phyloP scores from a whole-genome alignment of 2,888 invertebrate species.

The Petrolisthes cinctipes region DNA sequence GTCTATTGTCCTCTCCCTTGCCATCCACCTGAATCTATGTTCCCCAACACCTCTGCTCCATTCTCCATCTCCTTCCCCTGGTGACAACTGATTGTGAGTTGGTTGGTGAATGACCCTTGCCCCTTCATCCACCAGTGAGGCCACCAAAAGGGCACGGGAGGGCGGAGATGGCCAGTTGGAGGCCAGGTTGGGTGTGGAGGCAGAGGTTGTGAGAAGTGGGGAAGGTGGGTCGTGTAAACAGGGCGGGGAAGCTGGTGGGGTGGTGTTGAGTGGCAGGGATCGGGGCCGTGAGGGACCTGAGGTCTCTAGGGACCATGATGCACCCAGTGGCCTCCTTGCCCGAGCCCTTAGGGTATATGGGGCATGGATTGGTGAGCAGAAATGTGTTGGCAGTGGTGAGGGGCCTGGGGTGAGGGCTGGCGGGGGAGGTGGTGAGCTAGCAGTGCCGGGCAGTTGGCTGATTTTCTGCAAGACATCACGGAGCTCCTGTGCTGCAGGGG shows the following conservation, averaged over 20 bases:
- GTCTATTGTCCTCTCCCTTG: not conserved
- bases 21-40: slow-evolving; percentile 34
- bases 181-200: slow-evolving; percentile 51
- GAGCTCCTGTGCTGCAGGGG: slow-evolving; percentile 48
- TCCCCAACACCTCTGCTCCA: slow-evolving; percentile 31
- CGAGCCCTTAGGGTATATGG: slow-evolving; percentile 32
- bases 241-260: slow-evolving; percentile 30
- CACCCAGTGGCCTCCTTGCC: slow-evolving; percentile 38
- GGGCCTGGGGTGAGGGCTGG: slow-evolving; percentile 14
- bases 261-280: slow-evolving; percentile 43
- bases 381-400: slow-evolving; percentile 23
- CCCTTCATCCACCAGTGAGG: slow-evolving; percentile 34
- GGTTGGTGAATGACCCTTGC: slow-evolving; percentile 25
- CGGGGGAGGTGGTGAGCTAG: slow-evolving; percentile 36
- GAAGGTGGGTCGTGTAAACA: slow-evolving; percentile 36
- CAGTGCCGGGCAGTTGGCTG: slow-evolving; percentile 50
- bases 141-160: slow-evolving; percentile 23
- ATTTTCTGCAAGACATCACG: slow-evolving; percentile 53
- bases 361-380: slow-evolving; percentile 2
- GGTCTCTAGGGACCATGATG: slow-evolving; percentile 49
- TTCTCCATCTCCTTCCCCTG: slow-evolving; percentile 16
- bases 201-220: slow-evolving; percentile 41
- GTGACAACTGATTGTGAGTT: not conserved
- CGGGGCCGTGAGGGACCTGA: slow-evolving; percentile 43
- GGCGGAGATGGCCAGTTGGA: slow-evolving; percentile 46